phyloP scores from a whole-genome alignment of 2,113 vertebrate species.

The Mormoops blainvillei region DNA sequence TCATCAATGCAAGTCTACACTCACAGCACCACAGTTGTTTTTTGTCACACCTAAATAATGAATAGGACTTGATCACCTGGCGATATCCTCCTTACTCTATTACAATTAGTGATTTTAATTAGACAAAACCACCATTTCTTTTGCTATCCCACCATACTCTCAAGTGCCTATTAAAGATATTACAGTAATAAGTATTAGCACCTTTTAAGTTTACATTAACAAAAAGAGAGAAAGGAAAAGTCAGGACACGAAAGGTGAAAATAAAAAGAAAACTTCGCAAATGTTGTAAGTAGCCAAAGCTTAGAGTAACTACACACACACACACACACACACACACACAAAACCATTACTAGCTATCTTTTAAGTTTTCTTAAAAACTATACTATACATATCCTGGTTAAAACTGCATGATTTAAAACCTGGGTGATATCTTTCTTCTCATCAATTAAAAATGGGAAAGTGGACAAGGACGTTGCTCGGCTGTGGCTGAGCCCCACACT shows the following conservation, averaged over 20 bases:
- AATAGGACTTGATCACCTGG: not conserved
- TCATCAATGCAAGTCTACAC: constrained; percentile 8
- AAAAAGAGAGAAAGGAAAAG: constrained; percentile 30
- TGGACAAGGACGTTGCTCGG: not conserved
- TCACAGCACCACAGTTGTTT: not conserved
- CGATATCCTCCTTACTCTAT: not conserved
- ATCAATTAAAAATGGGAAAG: constrained; percentile 23
- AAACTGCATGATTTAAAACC: too few species aligned
- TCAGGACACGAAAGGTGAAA: not conserved
- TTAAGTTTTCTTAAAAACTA: constrained; percentile 15
- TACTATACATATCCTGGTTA: not conserved
- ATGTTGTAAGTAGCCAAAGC: constrained; percentile 37
- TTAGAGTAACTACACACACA: constrained; percentile 19
- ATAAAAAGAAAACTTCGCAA: not conserved
- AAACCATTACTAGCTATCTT: not conserved
- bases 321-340: too few species aligned
- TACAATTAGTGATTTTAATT: not conserved
- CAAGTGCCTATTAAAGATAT: constrained; percentile 1
- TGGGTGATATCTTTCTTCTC: constrained; percentile 40
- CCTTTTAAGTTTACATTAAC: constrained; percentile 52
- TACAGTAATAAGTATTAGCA: constrained; percentile 16
- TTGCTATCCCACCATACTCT: not conserved
- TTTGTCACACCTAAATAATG: constrained; percentile 47
- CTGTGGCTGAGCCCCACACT: not conserved
- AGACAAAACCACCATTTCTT: constrained; percentile 17